phyloP scores from a whole-genome alignment of 2,888 invertebrate genomes.

The Chromoteleia sp. region DNA sequence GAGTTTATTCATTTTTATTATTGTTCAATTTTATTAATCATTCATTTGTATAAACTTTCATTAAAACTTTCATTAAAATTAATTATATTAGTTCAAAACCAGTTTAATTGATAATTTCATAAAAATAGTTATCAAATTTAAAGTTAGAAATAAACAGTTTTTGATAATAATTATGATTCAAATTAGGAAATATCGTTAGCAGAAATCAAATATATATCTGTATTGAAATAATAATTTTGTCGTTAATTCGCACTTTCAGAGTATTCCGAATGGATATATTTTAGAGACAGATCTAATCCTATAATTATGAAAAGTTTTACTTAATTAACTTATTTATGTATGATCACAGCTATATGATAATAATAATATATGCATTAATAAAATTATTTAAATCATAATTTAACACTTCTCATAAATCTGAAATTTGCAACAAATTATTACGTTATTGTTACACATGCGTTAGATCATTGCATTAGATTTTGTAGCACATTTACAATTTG shows the following conservation, averaged over 20 bases:
- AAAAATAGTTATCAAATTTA: background rate
- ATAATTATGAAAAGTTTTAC: constrained; percentile 35
- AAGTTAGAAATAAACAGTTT: background rate
- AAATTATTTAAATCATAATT: constrained; percentile 26
- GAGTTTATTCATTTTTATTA: too few species aligned
- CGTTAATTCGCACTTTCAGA: background rate
- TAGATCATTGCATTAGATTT: too few species aligned
- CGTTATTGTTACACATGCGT: too few species aligned
- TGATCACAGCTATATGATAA: constrained; percentile 84
- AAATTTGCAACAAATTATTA: constrained; percentile 67
- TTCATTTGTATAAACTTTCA: too few species aligned
- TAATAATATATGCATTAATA: constrained; percentile 69
- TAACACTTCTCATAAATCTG: constrained; percentile 38
- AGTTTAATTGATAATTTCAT: too few species aligned
- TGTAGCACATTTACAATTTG: too few species aligned
- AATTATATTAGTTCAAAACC: background rate
- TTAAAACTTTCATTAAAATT: too few species aligned
- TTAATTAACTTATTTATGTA: constrained; percentile 81
- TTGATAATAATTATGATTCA: constrained; percentile 13
- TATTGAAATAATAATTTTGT: background rate
- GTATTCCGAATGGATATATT: constrained; percentile 1
- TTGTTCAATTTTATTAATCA: too few species aligned
- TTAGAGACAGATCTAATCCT: constrained; percentile 13
- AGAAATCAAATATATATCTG: background rate
- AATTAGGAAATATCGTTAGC: background rate